phyloP scores from a whole-genome alignment of 2,888 invertebrate species.

The Polydrusus tereticollis region DNA sequence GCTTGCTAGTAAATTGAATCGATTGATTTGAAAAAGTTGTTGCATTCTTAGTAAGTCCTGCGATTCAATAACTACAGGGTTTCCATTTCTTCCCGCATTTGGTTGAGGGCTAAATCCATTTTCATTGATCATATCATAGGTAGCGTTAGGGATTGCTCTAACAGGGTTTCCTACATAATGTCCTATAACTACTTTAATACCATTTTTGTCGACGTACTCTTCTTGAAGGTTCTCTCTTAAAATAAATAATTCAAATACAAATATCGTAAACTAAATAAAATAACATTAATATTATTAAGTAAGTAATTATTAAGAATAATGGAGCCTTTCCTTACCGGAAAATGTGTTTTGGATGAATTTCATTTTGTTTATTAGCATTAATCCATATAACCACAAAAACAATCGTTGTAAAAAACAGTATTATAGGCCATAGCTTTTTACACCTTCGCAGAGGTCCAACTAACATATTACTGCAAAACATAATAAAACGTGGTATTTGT shows the following conservation, averaged over 20 bases:
- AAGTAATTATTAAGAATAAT: background rate
- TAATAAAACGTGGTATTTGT: background rate
- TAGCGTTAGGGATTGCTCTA: conserved; percentile 76
- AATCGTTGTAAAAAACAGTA: conserved; percentile 56
- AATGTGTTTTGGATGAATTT: conserved; percentile 59
- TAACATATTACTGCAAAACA: conserved; percentile 58
- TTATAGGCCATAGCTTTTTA: conserved; percentile 59
- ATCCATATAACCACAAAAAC: conserved; percentile 58
- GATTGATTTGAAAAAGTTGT: conserved; percentile 85
- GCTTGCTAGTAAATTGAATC: conserved; percentile 89
- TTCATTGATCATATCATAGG: conserved; percentile 77
- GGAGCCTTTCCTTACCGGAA: conserved; percentile 56
- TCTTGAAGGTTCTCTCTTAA: conserved; percentile 74
- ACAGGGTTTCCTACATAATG: conserved; percentile 87
- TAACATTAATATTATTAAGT: background rate
- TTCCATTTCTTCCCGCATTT: conserved; percentile 83
- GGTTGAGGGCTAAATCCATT: conserved; percentile 83
- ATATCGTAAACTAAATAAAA: background rate
- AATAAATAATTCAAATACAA: background rate
- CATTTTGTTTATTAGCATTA: conserved; percentile 48
- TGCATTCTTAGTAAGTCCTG: conserved; percentile 83
- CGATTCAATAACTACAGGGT: conserved; percentile 82
- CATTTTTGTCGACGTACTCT: conserved; percentile 79
- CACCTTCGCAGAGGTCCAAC: conserved; percentile 61
- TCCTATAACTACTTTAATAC: conserved; percentile 88